Evolutionary conservation across 2,888 invertebrate genomes (phyloP), one percentile per base, ranked within the genome.

Genomic region (Alloplasta piceator): DNA sequence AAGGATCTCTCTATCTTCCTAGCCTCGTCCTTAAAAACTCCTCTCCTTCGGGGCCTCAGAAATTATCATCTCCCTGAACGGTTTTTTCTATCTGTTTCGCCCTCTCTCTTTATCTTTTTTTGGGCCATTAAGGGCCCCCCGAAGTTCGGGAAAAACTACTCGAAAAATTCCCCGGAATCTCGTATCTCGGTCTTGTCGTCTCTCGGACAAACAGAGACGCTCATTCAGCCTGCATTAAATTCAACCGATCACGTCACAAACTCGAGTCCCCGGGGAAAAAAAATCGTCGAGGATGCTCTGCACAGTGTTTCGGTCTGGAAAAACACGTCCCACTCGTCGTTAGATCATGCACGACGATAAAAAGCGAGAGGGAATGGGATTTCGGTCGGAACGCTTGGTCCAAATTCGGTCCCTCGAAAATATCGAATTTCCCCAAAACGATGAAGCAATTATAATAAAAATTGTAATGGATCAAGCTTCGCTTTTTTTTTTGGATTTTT

Each of bases 21-120:
- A 26, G 55, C 10, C 5, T 58, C 46, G 66, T 43, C n/a, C 43
- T 12, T 10, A 16, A 7, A 36, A 3, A 3, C 26, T 26, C 26
- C 26, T 26, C 26, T 26, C 3, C 5, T 10, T 6, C 43, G 14
- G 14, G 14, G 52, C 52, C 43, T 9, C 43, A 12, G 12, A 58
- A 77, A 71, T 64, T 77, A 66, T 78, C 67, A 78, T 78, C 78
- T 78, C 26, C 26, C 72, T 43, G 52, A 36, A n/a, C 14, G 41
- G 6, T 36, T 46, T 73, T 39, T 63, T 7, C 6, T n/a, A 16
- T 26, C 58, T 60, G n/a, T n/a, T 0, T 6, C 55, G n/a, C 48
- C 12, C 9, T 36, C 48, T 39, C n/a, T 52, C 63, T 63, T 16
- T 36, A 64, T 70, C 58, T 70, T 48, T 38, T 26, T 56, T 36